These are phyloP conservation scores for Phyllostomus hastatus DNA, from an alignment of 2,113 vertebrate genomes.

Conservation along the genomic window DNA sequence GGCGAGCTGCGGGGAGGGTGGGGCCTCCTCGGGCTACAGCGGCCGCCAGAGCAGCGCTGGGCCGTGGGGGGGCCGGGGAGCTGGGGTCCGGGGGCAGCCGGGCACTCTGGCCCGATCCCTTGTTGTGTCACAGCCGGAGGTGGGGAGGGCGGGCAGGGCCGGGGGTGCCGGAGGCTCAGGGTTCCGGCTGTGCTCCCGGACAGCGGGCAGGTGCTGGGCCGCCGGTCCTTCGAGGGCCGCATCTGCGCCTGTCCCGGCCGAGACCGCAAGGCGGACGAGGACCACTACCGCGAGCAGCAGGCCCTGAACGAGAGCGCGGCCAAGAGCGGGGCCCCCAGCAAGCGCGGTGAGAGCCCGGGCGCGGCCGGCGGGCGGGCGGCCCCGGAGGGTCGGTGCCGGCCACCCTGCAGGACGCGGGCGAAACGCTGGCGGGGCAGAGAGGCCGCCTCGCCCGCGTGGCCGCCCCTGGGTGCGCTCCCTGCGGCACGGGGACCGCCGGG, in stretches of 20 bases:
- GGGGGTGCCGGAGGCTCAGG: neutral
- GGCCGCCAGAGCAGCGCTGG: neutral
- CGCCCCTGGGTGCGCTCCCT: neutral
- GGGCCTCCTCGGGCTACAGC: neutral
- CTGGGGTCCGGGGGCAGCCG: neutral
- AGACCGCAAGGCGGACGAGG: constrained; percentile 96
- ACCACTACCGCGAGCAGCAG: constrained; percentile 96
- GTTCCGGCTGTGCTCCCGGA: neutral
- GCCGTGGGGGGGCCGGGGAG: neutral
- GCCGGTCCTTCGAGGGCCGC: constrained; percentile 92
- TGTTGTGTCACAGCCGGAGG: accelerated
- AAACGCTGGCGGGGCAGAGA: accelerated
- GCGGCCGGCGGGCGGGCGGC: neutral
- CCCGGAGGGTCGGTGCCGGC: neutral
- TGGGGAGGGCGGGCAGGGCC: neutral
- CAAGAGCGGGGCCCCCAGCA: constrained; percentile 89
- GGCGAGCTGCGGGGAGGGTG: neutral
- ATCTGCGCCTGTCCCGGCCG: constrained; percentile 97
- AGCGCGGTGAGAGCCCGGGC: constrained; percentile 82
- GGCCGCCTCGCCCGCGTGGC: neutral
- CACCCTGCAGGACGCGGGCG: accelerated
- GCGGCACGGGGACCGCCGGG: accelerated
- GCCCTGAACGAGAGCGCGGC: constrained; percentile 89
- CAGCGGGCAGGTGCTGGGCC: constrained; percentile 92
- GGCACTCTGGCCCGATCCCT: neutral